Percentiles rank a stretch among this genome's conserved stretches.
Evolutionary conservation across 64 coral and sea anemone species (phyloP).

Genomic region (Porites australiensis): DNA sequence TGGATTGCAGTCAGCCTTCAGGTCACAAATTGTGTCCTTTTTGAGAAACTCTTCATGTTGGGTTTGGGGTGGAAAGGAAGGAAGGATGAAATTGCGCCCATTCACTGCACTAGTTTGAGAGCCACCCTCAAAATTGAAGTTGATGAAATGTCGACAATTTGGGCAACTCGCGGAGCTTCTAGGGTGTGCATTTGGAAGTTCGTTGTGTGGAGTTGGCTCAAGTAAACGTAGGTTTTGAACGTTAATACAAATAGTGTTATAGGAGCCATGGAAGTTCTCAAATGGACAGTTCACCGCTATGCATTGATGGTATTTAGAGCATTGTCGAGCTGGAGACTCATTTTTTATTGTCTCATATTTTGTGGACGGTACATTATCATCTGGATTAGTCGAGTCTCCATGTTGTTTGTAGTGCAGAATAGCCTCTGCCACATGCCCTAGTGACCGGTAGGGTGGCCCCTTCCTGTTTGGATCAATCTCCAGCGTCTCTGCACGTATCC

Average conservation of each 20-base stretch:
- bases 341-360: neutral
- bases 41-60: constrained; percentile 30
- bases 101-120: constrained; percentile 43
- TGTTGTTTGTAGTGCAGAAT: neutral
- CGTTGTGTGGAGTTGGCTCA: neutral
- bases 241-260: constrained; percentile 41
- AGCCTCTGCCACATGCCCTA: constrained; percentile 38
- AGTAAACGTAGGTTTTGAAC: constrained; percentile 46
- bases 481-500: neutral
- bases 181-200: constrained; percentile 29
- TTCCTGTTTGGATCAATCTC: neutral
- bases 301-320: neutral
- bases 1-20: constrained; percentile 1
- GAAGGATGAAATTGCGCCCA: constrained; percentile 62
- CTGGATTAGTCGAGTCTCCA: too few relatives aligned
- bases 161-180: neutral
- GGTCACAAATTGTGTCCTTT: constrained; percentile 41
- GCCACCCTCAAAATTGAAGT: constrained; percentile 66
- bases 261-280: neutral
- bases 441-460: constrained; percentile 29
- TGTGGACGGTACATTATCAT: neutral
- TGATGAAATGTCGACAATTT: constrained; percentile 55
- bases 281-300: constrained; percentile 85
- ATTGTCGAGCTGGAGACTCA: neutral
- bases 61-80: constrained; percentile 46